Evolutionary conservation across 2,113 vertebrate species (phyloP), one percentile per base, ranked within the genome.

Genomic region (Acinonyx jubatus): DNA sequence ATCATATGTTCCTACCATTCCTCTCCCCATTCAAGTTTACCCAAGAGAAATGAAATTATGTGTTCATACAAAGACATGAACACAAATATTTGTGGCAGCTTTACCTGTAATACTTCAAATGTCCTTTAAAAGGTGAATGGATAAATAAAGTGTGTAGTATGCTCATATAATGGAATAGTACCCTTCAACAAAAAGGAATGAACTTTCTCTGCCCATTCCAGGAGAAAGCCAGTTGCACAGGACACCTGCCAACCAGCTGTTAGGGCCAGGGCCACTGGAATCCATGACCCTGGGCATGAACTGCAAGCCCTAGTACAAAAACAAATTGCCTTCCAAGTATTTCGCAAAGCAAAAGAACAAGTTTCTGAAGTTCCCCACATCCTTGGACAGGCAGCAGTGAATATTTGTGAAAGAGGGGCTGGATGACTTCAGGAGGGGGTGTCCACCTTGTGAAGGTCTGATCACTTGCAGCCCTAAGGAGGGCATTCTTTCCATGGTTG

Each of bases 391-490:
- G 57, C 93, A 88, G 68, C 33, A 38, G 18, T 99, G 98, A 98
- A 38, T 93, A 48, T 99, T 99, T 79, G 85, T 99, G 68, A 99
- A 98, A 82, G 61, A 95, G 7, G 96, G 97, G 7, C 57, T 98
- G 21, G 98, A 99, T 63, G 98, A 99, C 95, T 98, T 99, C 94
- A 97, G 98, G 68, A 97, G 95, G 38, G 97, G 98, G 3, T 98
- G 95, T 71, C 90, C 91, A 12, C 16, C 73, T 4, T 90, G 74
- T 2, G 65, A 95, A 13, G 89, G 95, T 52, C 13, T 95, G 33
- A 95, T 98, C 13, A 95, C 65, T 82, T 38, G 1, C 0, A 36
- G 88, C 61, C 41, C 84, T 48, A 96, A 83, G 41, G 94, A 98
- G 4, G 78, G 65, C 12, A 83, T 96, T 36, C 96, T 98, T 0